Base-by-base conservation (phyloP, 2,797 vertebrate species). In the Cephalopachus bancanus region DNA sequence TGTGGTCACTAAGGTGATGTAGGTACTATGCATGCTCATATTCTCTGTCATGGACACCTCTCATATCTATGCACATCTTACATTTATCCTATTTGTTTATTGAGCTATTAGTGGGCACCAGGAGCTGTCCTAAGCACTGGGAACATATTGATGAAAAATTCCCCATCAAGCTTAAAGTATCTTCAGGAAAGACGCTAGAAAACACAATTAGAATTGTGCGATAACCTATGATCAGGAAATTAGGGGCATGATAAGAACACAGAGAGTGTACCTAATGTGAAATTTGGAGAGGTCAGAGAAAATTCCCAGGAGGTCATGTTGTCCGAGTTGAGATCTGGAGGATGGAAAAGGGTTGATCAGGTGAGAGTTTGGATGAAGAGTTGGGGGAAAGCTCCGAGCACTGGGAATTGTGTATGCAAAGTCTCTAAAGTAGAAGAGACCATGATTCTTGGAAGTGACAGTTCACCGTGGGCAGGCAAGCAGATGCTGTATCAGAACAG, bases 21-120 rank as follows among this genome's bases (percentile, higher is more conserved):
- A 28, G 67, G 72, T 30, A 10, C 49, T 67, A 9, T 2, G 4
- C 2, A 0, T 24, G 0, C 44, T n/a, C 16, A n/a, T 12, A n/a
- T 16, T 33, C 22, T 75, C 62, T 78, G 20, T 55, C n/a, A 3
- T 3, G 24, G 44, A 2, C 5, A 26, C 44, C 64, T 59, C 30
- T 53, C 60, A 55, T 2, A n/a, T n/a, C 33, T 14, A 1, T 0
- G 1, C 11, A 3, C 51, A 30, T 11, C 78, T 62, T 74, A 37
- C 24, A 15, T 57, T 60, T 60, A 10, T 1, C 6, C 15, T 19
- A n/a, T 17, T 5, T 62, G 22, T 33, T 57, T 75, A 3, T 44
- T 14, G 53, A 89, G 64, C 8, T 19, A 2, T 83, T 24, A 33
- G 22, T 22, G n/a, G 1, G 4, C 24, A 49, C 51, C 62, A 79